These are phyloP conservation scores for Enteromius trimaculatus DNA, from an alignment of 2,797 vertebrate genomes.

Conservation along the genomic window DNA sequence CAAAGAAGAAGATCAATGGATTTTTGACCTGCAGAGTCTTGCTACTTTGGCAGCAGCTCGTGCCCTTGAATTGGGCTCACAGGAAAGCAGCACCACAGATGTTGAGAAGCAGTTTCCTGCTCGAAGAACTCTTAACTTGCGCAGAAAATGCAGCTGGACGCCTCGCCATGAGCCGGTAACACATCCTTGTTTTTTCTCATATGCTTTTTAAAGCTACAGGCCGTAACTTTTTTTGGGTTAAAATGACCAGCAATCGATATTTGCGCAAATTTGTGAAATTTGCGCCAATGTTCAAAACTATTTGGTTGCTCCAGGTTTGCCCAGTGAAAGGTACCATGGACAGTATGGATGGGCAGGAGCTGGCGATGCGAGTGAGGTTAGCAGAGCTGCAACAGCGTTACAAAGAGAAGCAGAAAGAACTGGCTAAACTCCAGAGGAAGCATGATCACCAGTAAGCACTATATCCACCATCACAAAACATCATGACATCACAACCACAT, in stretches of 20 bases:
- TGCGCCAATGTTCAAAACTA: too few relatives aligned
- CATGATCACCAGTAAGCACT: constrained; percentile 88
- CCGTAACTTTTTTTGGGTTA: too few relatives aligned
- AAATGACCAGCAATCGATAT: too few relatives aligned
- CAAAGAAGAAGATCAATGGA: constrained; percentile 83
- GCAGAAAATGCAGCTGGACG: constrained; percentile 91
- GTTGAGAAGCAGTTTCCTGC: constrained; percentile 70
- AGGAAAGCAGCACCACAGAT: constrained; percentile 65
- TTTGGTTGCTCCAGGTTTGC: constrained; percentile 80
- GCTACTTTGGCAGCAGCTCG: constrained; percentile 92
- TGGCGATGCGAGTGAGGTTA: constrained; percentile 90
- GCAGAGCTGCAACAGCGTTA: constrained; percentile 92
- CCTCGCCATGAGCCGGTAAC: constrained; percentile 93
- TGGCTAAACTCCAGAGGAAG: constrained; percentile 91
- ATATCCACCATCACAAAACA: neutral
- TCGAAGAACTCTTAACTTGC: constrained; percentile 84
- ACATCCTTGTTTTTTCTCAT: constrained; percentile 20
- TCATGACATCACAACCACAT: too few relatives aligned
- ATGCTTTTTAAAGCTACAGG: neutral
- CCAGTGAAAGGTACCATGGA: constrained; percentile 91
- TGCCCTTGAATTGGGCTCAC: constrained; percentile 83
- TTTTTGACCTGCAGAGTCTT: constrained; percentile 90
- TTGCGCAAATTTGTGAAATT: too few relatives aligned
- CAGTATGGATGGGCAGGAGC: constrained; percentile 89
- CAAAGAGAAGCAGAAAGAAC: constrained; percentile 95